phyloP scores from a whole-genome alignment of 1,140 invertebrate species.

The Amphibalanus amphitrite region DNA sequence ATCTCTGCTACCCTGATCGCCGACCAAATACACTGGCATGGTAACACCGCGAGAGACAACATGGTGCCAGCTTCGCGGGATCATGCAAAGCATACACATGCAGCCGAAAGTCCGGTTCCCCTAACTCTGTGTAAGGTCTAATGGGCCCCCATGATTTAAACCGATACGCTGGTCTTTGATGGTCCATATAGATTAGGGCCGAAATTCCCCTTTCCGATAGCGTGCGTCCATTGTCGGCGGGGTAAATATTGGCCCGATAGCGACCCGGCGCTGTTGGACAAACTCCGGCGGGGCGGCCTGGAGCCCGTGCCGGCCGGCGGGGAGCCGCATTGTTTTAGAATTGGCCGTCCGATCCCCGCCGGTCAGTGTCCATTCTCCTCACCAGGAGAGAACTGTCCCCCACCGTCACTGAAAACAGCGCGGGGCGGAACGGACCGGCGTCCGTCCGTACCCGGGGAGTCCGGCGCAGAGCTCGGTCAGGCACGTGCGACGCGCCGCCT shows the following conservation, averaged over 20 bases:
- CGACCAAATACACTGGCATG: too few species aligned
- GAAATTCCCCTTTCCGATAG: neutral
- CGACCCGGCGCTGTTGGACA: neutral
- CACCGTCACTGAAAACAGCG: neutral
- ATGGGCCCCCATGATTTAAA: too few species aligned
- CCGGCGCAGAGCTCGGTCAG: too few species aligned
- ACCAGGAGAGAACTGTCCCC: neutral
- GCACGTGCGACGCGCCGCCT: too few species aligned
- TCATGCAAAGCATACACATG: too few species aligned
- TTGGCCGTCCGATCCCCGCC: neutral
- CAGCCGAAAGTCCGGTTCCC: too few species aligned
- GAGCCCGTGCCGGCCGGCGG: neutral
- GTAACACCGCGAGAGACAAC: too few species aligned
- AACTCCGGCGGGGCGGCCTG: neutral
- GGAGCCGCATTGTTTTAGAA: neutral
- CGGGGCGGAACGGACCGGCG: neutral
- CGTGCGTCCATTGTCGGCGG: neutral
- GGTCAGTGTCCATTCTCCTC: neutral
- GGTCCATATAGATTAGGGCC: neutral
- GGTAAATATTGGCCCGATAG: neutral
- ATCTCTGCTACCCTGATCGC: too few species aligned
- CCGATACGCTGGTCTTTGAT: neutral
- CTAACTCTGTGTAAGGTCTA: too few species aligned
- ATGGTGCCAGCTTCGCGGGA: too few species aligned
- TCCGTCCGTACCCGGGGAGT: too few species aligned